Percentiles rank a stretch among this genome's conserved stretches.
Evolutionary conservation across 2,797 vertebrate genomes (phyloP).

Genomic region (Hydrocynus forskahlii): DNA sequence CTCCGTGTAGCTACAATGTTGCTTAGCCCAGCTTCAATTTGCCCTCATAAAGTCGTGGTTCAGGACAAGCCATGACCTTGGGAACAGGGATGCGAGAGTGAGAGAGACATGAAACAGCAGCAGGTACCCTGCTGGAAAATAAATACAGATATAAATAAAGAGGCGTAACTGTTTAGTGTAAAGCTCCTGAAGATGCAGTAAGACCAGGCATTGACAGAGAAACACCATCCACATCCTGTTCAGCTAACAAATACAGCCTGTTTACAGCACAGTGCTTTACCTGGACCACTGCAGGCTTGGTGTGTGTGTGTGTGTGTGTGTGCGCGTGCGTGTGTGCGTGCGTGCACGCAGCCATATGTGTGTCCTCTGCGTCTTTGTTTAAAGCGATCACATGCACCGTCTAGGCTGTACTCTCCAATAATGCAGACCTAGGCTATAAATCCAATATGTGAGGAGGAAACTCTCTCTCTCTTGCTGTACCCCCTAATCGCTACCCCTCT

Average conservation of each 20-base stretch:
- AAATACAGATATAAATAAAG: slow-evolving; percentile 15
- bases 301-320: slow-evolving; percentile 28
- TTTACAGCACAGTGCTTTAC: slow-evolving; percentile 60
- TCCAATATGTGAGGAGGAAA: not conserved
- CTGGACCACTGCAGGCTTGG: slow-evolving; percentile 63
- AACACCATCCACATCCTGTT: slow-evolving; percentile 15
- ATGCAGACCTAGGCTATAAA: slow-evolving; percentile 36
- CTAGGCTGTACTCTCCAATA: slow-evolving; percentile 64
- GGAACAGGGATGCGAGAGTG: not conserved
- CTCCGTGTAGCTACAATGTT: not conserved
- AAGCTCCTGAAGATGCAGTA: not conserved
- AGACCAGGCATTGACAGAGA: not conserved
- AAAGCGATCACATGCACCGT: slow-evolving; percentile 69
- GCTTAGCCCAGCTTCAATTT: not conserved
- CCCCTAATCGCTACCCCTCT: not conserved
- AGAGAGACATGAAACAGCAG: not conserved
- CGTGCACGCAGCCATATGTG: not conserved
- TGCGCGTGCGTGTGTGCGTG: slow-evolving; percentile 17
- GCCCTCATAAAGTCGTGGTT: slow-evolving; percentile 42
- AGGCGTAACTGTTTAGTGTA: not conserved
- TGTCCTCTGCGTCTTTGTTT: slow-evolving; percentile 73
- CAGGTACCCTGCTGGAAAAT: slow-evolving; percentile 30
- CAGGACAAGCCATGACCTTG: slow-evolving; percentile 37
- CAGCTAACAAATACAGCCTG: slow-evolving; percentile 19
- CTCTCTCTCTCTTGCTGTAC: not conserved